Evolutionary conservation across 2,113 vertebrate genomes (phyloP).

Genomic region (Halcyon malimbica): DNA sequence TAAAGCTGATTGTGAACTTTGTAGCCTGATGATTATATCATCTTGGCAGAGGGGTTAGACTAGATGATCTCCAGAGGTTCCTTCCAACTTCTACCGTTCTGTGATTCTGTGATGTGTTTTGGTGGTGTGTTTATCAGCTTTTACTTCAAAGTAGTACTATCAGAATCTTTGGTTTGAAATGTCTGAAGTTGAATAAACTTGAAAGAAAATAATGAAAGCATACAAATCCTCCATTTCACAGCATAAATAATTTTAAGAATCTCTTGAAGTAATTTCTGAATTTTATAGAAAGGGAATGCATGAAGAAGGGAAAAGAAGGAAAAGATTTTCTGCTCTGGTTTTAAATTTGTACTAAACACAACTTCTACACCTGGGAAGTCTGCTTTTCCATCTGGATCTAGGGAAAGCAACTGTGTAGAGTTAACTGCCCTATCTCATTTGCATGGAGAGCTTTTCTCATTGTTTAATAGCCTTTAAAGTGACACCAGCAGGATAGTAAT

Average conservation of each 20-base stretch:
- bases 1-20: background rate
- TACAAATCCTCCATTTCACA: background rate
- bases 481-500: background rate
- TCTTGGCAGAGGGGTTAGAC: background rate
- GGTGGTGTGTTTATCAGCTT: slow-evolving; percentile 4
- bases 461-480: background rate
- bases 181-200: background rate
- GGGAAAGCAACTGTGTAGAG: background rate
- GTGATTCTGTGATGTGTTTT: background rate
- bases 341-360: background rate
- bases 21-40: background rate
- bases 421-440: background rate
- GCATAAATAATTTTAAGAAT: background rate
- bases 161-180: background rate
- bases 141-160: background rate
- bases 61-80: too few species aligned
- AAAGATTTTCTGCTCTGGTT: background rate
- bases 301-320: background rate
- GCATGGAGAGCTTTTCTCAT: background rate
- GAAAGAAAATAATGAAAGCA: slow-evolving; percentile 27
- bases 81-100: too few species aligned
- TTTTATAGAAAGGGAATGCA: background rate
- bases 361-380: background rate
- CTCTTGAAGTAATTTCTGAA: background rate
- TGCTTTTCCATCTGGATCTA: background rate